Conservation (phyloP, 2,113 vertebrate genomes). For the Saimiri boliviensis region DNA sequence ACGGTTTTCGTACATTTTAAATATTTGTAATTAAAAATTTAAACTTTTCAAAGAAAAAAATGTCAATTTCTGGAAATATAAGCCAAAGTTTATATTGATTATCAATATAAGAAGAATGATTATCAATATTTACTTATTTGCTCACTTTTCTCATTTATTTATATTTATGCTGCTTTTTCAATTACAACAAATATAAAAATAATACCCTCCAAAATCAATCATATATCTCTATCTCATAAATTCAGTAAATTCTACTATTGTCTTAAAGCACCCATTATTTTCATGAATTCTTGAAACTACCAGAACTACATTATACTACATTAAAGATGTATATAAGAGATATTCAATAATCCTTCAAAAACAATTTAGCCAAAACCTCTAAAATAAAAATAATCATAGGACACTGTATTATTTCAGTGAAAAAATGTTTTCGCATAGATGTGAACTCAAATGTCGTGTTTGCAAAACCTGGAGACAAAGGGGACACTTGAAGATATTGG, state of each 20-base stretch:
- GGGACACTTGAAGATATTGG: background rate
- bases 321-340: background rate
- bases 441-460: background rate
- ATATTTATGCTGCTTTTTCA: background rate
- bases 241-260: background rate
- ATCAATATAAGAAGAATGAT: background rate
- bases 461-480: background rate
- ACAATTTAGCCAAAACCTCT: background rate
- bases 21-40: background rate
- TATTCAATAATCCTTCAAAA: slow-evolving; percentile 32
- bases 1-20: background rate
- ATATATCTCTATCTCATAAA: background rate
- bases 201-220: background rate
- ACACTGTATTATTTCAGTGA: background rate
- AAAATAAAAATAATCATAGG: background rate
- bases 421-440: background rate
- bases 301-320: background rate
- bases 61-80: background rate
- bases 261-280: slow-evolving; percentile 12
- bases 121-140: background rate
- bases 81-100: background rate
- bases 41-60: background rate
- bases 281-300: background rate
- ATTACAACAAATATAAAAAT: background rate
- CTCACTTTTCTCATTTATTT: background rate